Percentiles rank a stretch among this genome's conserved stretches.
These are phyloP conservation scores for Parauchenoglanis ngamensis DNA, from an alignment of 2,797 vertebrate species.

Conservation along the genomic window DNA sequence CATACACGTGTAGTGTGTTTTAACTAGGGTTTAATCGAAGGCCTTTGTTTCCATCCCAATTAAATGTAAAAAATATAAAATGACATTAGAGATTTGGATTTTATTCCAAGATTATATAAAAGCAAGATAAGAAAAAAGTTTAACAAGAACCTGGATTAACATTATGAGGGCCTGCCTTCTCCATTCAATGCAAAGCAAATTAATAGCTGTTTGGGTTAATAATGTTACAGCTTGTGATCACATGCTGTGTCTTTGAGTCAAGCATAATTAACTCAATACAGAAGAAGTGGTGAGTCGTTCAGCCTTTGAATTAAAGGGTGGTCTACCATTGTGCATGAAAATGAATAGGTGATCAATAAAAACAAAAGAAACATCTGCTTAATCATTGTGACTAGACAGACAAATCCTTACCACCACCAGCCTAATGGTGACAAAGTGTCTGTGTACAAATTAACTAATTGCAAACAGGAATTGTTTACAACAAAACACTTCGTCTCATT, in stretches of 20 bases:
- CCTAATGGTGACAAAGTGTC: constrained; percentile 5
- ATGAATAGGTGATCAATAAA: constrained; percentile 48
- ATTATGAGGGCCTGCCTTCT: neutral
- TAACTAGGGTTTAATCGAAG: neutral
- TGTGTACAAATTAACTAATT: neutral
- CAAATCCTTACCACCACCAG: constrained; percentile 13
- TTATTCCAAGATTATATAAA: neutral
- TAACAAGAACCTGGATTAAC: constrained; percentile 14
- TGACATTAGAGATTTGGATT: neutral
- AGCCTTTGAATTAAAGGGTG: constrained; percentile 14
- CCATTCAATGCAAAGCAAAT: constrained; percentile 19
- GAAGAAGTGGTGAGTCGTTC: constrained; percentile 25
- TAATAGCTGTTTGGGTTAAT: constrained; percentile 22
- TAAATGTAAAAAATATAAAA: constrained; percentile 11
- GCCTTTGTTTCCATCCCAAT: constrained; percentile 27
- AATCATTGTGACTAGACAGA: constrained; percentile 23
- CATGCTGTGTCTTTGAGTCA: constrained; percentile 42
- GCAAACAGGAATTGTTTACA: neutral
- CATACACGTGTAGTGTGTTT: constrained; percentile 15
- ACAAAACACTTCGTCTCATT: neutral
- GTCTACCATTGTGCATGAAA: constrained; percentile 22
- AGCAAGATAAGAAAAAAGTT: constrained; percentile 23
- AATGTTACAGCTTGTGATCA: constrained; percentile 28
- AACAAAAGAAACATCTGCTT: constrained; percentile 42
- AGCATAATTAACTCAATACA: constrained; percentile 33